Evolutionary conservation across 23 tunicate species (phyloP), one percentile per base, ranked within the genome.

Genomic region (Oikopleura dioica): DNA sequence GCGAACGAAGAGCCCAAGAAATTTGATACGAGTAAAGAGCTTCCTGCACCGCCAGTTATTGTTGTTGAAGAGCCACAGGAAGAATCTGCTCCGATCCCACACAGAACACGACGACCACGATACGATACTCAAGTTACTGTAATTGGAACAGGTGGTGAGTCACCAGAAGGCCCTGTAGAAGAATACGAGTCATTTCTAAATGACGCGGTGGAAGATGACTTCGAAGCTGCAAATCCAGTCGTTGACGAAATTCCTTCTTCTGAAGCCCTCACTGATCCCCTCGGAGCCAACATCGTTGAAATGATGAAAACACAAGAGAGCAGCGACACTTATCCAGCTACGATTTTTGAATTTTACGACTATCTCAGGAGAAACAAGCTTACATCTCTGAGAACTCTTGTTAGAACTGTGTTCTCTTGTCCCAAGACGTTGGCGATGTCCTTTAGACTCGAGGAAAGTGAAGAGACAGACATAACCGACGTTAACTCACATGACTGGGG

Each of bases 311-410:
- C 16, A 63, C 30, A 63, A 2, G 16, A 2, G 2, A 28, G 33
- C 33, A 28, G 30, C 33, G 72, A 63, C 33, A 63, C 26, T 63
- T 63, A 16, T 63, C 72, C 72, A 12, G 72, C 72, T 4, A 63
- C 72, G 2, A 63, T 28, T 63, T 63, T 63, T 63, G 72, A 63
- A 63, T 63, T 63, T 28, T 12, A 23, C 33, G 72, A 63, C 26
- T 63, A 63, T 63, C 72, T 63, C 5, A 63, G 26, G 72, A 23
- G 72, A 12, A 31, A 31, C 4, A 63, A 63, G 26, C 16, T 63
- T 28, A 63, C 72, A 28, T 23, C 72, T 12, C 33, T 63, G 33
- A 23, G 72, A 28, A 63, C 72, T 63, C 26, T 63, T 23, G 72
- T 63, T 2, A 23, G 72, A 21, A 63, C 72, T 21, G 72, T 63